Percentiles rank a stretch among this genome's conserved stretches.
These are phyloP conservation scores for Ophioninae sp. DNA, from an alignment of 2,888 invertebrate genomes.

Conservation along the genomic window DNA sequence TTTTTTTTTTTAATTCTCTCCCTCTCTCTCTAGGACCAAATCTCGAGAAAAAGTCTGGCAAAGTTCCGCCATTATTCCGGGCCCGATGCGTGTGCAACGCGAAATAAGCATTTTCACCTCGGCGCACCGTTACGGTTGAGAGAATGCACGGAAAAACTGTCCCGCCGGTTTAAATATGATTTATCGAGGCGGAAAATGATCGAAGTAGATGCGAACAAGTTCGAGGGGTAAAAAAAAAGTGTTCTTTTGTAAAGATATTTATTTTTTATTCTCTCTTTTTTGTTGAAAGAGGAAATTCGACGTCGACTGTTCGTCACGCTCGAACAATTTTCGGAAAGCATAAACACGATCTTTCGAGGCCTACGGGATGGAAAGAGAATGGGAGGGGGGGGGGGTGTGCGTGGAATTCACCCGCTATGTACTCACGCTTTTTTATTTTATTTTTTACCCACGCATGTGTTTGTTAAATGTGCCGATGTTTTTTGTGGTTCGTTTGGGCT, in stretches of 20 bases:
- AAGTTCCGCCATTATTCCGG: constrained; percentile 6
- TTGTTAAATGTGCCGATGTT: no score
- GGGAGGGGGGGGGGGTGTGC: constrained; percentile 18
- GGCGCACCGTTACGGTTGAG: not conserved
- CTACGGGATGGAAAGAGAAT: not conserved
- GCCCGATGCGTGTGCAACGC: constrained; percentile 9
- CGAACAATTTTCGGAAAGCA: constrained; percentile 14
- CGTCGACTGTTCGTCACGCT: constrained; percentile 30
- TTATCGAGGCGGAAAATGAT: constrained; percentile 37
- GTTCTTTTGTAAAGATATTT: not conserved
- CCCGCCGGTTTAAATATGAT: constrained; percentile 26
- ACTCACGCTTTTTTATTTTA: not conserved
- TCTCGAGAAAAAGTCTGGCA: constrained; percentile 4
- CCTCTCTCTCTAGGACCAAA: not conserved
- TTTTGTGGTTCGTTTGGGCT: no score
- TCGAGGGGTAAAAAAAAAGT: not conserved
- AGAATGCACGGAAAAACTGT: constrained; percentile 4
- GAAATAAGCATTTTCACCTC: constrained; percentile 29
- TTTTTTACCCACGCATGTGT: no score
- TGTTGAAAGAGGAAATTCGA: constrained; percentile 5
- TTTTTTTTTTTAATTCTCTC: not conserved
- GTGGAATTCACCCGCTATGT: constrained; percentile 55
- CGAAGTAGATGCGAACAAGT: constrained; percentile 11
- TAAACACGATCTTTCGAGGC: constrained; percentile 14
- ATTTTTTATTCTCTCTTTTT: not conserved